Conservation (phyloP, 2,888 invertebrate species). For the Netelia inedita region DNA sequence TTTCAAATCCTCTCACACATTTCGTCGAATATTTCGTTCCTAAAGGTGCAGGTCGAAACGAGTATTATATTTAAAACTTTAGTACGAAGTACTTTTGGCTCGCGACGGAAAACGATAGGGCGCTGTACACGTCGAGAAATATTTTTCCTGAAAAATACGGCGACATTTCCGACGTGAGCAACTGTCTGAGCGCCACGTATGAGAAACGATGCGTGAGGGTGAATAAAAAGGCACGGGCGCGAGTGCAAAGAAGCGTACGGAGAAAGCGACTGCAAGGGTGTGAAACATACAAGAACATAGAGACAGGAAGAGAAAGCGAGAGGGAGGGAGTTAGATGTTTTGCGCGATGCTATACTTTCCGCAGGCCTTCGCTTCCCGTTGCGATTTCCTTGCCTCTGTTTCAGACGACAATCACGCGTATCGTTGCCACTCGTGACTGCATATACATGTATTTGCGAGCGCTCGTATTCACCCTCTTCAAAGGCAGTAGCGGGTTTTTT, state of each 20-base stretch:
- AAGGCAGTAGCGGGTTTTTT: conserved; percentile 60
- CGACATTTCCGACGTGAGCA: not conserved
- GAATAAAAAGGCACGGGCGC: conserved; percentile 39
- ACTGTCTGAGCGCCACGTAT: conserved; percentile 28
- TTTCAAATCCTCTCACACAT: not conserved
- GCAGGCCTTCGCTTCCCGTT: conserved; percentile 12
- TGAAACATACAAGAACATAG: conserved; percentile 2
- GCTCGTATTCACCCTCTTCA: conserved; percentile 56
- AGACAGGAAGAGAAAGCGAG: not conserved
- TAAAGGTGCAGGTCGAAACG: not conserved
- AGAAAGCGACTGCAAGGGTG: conserved; percentile 3
- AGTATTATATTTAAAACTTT: not conserved
- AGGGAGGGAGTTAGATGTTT: conserved; percentile 3
- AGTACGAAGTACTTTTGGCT: not conserved
- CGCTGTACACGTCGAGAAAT: not conserved
- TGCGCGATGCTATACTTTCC: not conserved
- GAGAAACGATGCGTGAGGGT: conserved; percentile 51
- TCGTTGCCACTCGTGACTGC: conserved; percentile 2
- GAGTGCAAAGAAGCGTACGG: not conserved
- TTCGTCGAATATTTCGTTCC: not conserved
- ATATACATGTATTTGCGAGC: not conserved
- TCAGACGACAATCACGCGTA: conserved; percentile 39
- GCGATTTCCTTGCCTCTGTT: conserved; percentile 6
- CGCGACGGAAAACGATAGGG: not conserved
- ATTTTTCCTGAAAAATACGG: conserved; percentile 6